These are phyloP conservation scores for Heliornis fulica DNA, from an alignment of 2,113 vertebrate genomes.

Conservation along the genomic window DNA sequence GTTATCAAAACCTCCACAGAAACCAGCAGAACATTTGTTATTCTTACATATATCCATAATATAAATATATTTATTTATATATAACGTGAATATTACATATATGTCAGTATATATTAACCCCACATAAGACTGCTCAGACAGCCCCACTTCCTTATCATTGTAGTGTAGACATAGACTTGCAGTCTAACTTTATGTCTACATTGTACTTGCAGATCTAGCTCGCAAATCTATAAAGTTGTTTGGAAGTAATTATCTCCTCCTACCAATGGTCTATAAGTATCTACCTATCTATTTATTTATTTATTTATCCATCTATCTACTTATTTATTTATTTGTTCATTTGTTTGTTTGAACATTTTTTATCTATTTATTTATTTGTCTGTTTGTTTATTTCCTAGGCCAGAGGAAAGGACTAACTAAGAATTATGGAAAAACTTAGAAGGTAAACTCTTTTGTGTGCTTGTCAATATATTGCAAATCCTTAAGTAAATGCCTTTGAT, in stretches of 20 bases:
- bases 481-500: not conserved
- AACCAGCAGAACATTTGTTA: not conserved
- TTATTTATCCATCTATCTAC: too few species aligned
- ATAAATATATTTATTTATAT: too few species aligned
- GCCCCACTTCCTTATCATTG: not conserved
- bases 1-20: not conserved
- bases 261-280: not conserved
- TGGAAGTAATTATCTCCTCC: not conserved
- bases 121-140: not conserved
- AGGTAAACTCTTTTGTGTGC: fast-evolving
- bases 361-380: too few species aligned
- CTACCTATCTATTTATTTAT: too few species aligned
- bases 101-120: not conserved
- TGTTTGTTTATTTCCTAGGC: not conserved
- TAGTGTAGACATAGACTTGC: not conserved
- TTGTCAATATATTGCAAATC: not conserved
- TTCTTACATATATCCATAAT: too few species aligned
- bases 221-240: not conserved
- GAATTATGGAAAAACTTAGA: not conserved
- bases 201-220: not conserved
- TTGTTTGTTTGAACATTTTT: too few species aligned
- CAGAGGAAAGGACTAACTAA: not conserved
- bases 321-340: too few species aligned
- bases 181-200: not conserved
- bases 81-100: too few species aligned